Base-by-base conservation (phyloP, 2,888 invertebrate species). In the Onchidella celtica region DNA sequence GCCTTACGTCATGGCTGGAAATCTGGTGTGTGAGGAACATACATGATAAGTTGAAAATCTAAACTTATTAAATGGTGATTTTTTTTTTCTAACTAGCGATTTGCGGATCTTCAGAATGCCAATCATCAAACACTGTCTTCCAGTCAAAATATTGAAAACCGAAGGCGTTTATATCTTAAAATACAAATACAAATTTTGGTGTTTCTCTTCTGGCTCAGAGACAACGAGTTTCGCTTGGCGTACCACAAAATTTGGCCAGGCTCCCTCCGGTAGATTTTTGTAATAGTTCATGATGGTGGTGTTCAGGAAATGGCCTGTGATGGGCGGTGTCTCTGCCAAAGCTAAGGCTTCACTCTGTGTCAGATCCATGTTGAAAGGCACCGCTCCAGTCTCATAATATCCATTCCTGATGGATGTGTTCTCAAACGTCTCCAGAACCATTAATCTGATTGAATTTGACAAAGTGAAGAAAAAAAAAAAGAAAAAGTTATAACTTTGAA, bases 331-430 rank as follows among this genome's bases (percentile, higher is more conserved):
- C 66, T 11, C 27, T 59, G 3, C 57, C 29, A 0, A 32, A 47
- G 34, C 34, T 36, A n/a, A n/a, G n/a, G 59, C 65, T 2, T 57
- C 24, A 21, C 72, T 59, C 14, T 32, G 11, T 1, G 83, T 47
- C 9, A 85, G 84, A 66, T 82, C 85, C 61, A 85, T 83, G 86
- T 90, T 90, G 83, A 91, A 89, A 0, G 92, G 90, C 11, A 89
- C 84, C 0, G 89, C 86, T 1, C 92, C 92, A 24, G 90, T 88
- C 29, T 87, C 73, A 79, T 90, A 91, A 77, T 91, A 91, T 34
- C 77, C 36, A 81, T 79, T 70, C 85, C 81, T 29, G 84, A 84
- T 27, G 36, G 86, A 17, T 79, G 74, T n/a, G 78, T 79, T 4
- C 72, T 86, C 81, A 55, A 84, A 85, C 6, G 74, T n/a, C 47